Conservation (phyloP, 2,113 vertebrate genomes). For the Paramisgurnus dabryanus region DNA sequence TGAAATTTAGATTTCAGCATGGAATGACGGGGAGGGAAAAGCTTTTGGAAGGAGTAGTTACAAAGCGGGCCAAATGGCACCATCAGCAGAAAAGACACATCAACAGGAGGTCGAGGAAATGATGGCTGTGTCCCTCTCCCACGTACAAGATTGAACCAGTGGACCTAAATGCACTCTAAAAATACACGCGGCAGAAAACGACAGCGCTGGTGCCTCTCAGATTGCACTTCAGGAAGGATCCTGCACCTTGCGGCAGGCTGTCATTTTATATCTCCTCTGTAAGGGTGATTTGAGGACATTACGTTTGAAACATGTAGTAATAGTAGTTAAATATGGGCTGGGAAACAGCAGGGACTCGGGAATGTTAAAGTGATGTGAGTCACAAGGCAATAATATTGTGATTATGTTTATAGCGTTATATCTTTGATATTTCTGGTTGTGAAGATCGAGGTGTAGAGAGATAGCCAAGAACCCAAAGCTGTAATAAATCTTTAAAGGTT, state of each 20-base stretch:
- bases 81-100: conserved; percentile 30
- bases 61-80: conserved; percentile 30
- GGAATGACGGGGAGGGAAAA: conserved; percentile 20
- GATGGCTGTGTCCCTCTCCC: conserved; percentile 48
- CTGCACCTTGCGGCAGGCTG: neutral
- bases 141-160: conserved; percentile 42
- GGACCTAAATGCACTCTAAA: conserved; percentile 59
- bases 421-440: too few relatives aligned
- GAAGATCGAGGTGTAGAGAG: too few relatives aligned
- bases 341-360: too few relatives aligned
- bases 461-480: too few relatives aligned
- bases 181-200: conserved; percentile 54
- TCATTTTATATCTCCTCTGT: neutral
- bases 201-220: conserved; percentile 50
- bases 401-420: too few relatives aligned
- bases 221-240: conserved; percentile 48
- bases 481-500: too few relatives aligned
- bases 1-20: conserved; percentile 45
- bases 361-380: too few relatives aligned
- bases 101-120: conserved; percentile 24
- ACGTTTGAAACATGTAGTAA: neutral
- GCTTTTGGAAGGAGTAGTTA: conserved; percentile 44
- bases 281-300: neutral
- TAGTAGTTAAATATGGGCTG: neutral
- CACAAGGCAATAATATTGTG: too few relatives aligned